These are phyloP conservation scores for Noctua janthe DNA, from an alignment of 2,888 invertebrate genomes.

Conservation along the genomic window DNA sequence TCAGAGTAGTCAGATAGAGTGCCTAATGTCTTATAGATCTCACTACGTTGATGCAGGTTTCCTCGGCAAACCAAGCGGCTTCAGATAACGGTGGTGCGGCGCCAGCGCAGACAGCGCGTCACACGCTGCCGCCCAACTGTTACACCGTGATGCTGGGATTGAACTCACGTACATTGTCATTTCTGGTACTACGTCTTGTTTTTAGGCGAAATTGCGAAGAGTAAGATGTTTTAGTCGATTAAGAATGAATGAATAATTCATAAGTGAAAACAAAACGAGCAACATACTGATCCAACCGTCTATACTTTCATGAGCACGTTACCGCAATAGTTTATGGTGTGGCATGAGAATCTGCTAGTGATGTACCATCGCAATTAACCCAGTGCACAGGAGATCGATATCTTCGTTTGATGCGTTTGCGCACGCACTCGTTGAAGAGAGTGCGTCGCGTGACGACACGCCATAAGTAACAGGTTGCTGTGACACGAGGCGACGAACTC, in stretches of 20 bases:
- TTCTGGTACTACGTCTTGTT: background rate
- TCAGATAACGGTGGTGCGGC: slow-evolving; percentile 52
- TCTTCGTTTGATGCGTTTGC: slow-evolving; percentile 38
- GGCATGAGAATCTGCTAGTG: slow-evolving; percentile 2
- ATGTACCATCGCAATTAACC: slow-evolving; percentile 46
- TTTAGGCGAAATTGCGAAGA: background rate
- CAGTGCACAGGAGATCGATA: slow-evolving; percentile 57
- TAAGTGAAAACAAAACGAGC: slow-evolving; percentile 8
- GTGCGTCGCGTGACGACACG: slow-evolving; percentile 50
- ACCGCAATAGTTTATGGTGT: slow-evolving; percentile 7
- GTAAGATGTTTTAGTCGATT: background rate
- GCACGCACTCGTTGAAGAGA: slow-evolving; percentile 45
- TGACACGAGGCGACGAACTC: slow-evolving; percentile 27
- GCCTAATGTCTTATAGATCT: background rate
- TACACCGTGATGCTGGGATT: slow-evolving; percentile 27
- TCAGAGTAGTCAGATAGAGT: background rate
- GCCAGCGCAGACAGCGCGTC: slow-evolving; percentile 48
- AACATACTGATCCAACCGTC: background rate
- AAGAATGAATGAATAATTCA: slow-evolving; percentile 14
- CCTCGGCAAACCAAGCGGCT: background rate
- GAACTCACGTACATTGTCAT: background rate
- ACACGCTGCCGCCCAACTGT: slow-evolving; percentile 51
- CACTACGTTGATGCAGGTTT: background rate
- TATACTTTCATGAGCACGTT: slow-evolving; percentile 1
- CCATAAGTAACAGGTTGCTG: slow-evolving; percentile 39